phyloP scores from a whole-genome alignment of 2,797 vertebrate genomes.

The Cyclopterus lumpus region DNA sequence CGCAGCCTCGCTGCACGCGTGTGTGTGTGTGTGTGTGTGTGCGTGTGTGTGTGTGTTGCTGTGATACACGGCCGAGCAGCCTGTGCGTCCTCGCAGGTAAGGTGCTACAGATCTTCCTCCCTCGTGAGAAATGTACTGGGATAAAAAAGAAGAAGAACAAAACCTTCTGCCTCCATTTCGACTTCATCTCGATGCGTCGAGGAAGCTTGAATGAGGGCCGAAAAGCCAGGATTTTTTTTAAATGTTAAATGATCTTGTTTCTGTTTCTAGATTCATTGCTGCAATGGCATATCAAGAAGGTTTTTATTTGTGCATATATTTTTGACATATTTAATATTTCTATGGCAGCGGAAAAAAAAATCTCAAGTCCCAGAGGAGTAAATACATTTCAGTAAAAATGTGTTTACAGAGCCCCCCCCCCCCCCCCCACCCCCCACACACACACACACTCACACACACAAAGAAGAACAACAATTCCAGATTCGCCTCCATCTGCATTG shows the following conservation, averaged over 20 bases:
- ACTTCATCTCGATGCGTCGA: not conserved
- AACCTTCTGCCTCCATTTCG: constrained; percentile 22
- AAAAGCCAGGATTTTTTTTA: constrained; percentile 2
- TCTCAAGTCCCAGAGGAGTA: constrained; percentile 26
- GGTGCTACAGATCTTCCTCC: constrained; percentile 60
- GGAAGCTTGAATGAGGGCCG: not conserved
- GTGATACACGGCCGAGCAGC: constrained; percentile 59
- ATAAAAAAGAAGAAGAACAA: constrained; percentile 20
- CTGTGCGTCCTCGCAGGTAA: constrained; percentile 56
- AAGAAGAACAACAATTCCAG: not conserved
- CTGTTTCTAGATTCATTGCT: constrained; percentile 24
- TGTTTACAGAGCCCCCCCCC: constrained; percentile 55
- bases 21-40: constrained; percentile 22
- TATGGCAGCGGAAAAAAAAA: not conserved
- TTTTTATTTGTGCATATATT: no score
- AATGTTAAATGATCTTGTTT: constrained; percentile 26
- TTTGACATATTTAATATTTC: constrained; percentile 6
- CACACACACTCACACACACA: no score
- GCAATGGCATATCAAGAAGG: not conserved
- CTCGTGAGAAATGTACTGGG: constrained; percentile 37
- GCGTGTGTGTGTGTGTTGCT: no score
- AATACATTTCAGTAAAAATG: constrained; percentile 60
- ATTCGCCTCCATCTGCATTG: constrained; percentile 47
- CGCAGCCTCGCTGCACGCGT: constrained; percentile 23
- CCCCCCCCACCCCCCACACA: constrained; percentile 1